Conservation (phyloP, 2,113 vertebrate species). For the Menura novaehollandiae region DNA sequence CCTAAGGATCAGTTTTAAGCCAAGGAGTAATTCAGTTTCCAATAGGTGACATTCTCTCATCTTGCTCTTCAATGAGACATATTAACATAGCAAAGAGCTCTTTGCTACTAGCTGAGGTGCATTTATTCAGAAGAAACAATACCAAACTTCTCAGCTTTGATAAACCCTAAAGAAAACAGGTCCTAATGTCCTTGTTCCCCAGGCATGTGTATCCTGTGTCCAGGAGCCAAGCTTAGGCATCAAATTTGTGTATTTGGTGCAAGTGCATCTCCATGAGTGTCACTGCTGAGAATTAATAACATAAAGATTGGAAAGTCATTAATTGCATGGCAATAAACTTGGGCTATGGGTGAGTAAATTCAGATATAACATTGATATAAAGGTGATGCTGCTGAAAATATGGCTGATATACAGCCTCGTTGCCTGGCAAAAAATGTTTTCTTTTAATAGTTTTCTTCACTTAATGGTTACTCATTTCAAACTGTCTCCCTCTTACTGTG, state of each 20-base stretch:
- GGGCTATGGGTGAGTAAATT: conserved; percentile 33
- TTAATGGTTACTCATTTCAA: conserved; percentile 54
- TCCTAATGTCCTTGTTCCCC: not conserved
- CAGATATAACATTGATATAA: conserved; percentile 40
- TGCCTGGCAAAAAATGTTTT: conserved; percentile 39
- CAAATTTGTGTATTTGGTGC: not conserved
- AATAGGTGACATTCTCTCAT: not conserved
- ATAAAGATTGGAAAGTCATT: conserved; percentile 33
- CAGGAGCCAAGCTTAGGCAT: not conserved
- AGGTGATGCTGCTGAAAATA: not conserved
- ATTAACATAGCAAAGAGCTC: not conserved
- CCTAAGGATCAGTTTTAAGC: not conserved
- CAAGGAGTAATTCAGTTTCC: not conserved
- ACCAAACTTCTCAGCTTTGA: not conserved
- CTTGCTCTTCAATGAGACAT: not conserved
- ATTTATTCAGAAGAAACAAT: not conserved
- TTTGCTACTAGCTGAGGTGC: not conserved
- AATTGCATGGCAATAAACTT: conserved; percentile 31
- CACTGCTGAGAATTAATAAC: conserved; percentile 44
- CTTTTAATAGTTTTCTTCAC: conserved; percentile 60
- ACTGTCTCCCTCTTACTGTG: conserved; percentile 4
- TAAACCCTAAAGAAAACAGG: not conserved
- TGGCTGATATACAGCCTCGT: not conserved
- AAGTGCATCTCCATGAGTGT: not conserved
- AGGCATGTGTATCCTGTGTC: not conserved